Percentiles rank a stretch among this genome's conserved stretches.
Conservation (phyloP, 2,888 invertebrate species). For the Drosophila heteroneura region DNA sequence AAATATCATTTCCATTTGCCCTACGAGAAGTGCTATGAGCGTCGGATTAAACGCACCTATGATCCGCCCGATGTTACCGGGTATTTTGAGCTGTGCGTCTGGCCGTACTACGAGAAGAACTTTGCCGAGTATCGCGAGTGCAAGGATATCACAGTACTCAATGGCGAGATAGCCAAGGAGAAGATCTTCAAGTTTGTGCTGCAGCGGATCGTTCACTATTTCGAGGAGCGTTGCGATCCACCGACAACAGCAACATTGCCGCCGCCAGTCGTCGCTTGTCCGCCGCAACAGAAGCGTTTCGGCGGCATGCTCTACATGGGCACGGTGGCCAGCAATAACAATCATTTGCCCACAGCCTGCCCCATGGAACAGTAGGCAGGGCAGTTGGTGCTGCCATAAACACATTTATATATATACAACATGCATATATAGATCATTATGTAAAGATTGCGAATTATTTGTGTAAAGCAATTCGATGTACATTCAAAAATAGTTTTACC, state of each 20-base stretch:
- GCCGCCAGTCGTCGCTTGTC: constrained; percentile 49
- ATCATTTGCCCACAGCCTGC: constrained; percentile 66
- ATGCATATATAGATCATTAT: not conserved
- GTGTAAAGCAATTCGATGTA: constrained; percentile 29
- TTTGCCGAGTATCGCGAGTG: constrained; percentile 85
- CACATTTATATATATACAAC: not conserved
- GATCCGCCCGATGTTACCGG: constrained; percentile 94
- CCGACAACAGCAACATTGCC: constrained; percentile 35
- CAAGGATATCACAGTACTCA: constrained; percentile 83
- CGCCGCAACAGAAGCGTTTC: constrained; percentile 78
- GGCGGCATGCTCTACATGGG: constrained; percentile 65
- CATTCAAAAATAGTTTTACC: constrained; percentile 23
- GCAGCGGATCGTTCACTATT: constrained; percentile 79
- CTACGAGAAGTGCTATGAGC: constrained; percentile 88
- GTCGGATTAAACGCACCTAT: constrained; percentile 89
- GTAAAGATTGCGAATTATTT: constrained; percentile 2
- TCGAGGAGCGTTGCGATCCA: constrained; percentile 81
- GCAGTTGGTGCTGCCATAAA: not conserved
- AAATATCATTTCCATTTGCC: constrained; percentile 91
- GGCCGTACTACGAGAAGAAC: constrained; percentile 92
- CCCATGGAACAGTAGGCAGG: constrained; percentile 82
- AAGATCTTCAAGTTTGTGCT: constrained; percentile 83
- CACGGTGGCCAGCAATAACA: constrained; percentile 35
- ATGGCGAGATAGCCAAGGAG: constrained; percentile 84
- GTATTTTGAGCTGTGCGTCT: constrained; percentile 95